phyloP scores from a whole-genome alignment of 2,797 vertebrate genomes.

The Hypotaenidia philippensis region DNA sequence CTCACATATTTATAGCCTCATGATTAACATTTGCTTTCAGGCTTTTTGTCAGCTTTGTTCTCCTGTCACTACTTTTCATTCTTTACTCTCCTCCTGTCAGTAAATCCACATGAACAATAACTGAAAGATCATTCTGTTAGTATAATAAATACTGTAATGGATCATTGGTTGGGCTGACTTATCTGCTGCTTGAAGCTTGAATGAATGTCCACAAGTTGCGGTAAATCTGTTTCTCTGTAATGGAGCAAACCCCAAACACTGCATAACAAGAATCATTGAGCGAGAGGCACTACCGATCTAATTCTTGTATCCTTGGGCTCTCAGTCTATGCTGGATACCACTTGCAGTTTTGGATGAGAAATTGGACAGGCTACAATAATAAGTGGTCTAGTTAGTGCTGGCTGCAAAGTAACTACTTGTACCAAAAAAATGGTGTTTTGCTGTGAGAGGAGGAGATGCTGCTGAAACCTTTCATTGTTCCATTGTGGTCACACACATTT shows the following conservation, averaged over 20 bases:
- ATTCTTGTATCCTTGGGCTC: constrained; percentile 61
- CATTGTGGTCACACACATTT: background rate
- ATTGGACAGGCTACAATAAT: constrained; percentile 38
- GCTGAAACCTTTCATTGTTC: background rate
- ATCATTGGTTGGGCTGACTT: constrained; percentile 28
- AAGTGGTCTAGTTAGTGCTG: constrained; percentile 46
- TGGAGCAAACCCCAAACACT: background rate
- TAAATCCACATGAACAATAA: constrained; percentile 8
- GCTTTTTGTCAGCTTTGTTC: constrained; percentile 1
- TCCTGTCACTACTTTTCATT: background rate
- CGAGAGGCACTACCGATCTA: background rate
- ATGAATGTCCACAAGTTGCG: background rate
- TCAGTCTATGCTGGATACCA: background rate
- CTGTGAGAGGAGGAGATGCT: background rate
- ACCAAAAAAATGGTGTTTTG: constrained; percentile 20
- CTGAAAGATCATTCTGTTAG: constrained; percentile 23
- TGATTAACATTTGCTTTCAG: background rate
- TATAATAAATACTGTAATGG: constrained; percentile 19
- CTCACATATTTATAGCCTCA: background rate
- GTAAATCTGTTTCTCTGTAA: constrained; percentile 48
- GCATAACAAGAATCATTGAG: constrained; percentile 5
- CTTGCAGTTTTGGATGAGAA: constrained; percentile 36
- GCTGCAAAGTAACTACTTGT: constrained; percentile 19
- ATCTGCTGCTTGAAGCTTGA: constrained; percentile 36
- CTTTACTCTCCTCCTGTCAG: background rate